These are phyloP conservation scores for Drosophila helvetica DNA, from an alignment of 2,888 invertebrate species.

Conservation along the genomic window DNA sequence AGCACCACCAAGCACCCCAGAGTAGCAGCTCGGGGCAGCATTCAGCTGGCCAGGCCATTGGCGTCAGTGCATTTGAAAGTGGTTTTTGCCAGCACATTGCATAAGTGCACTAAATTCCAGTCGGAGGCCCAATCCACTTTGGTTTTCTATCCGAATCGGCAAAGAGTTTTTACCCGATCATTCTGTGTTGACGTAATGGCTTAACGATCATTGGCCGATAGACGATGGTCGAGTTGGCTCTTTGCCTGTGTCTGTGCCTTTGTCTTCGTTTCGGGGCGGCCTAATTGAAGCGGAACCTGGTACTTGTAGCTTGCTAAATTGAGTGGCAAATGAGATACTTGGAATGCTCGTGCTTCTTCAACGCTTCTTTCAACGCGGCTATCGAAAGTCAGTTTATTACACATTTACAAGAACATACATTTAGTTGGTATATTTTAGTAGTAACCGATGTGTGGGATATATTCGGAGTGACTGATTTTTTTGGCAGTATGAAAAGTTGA, in stretches of 20 bases:
- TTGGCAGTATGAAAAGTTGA: conserved; percentile 71
- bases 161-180: conserved; percentile 62
- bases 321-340: conserved; percentile 45
- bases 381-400: conserved; percentile 46
- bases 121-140: conserved; percentile 45
- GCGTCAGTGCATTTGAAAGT: conserved; percentile 75
- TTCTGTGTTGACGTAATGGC: conserved; percentile 76
- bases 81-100: conserved; percentile 74
- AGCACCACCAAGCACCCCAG: conserved; percentile 13
- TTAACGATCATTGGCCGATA: conserved; percentile 56
- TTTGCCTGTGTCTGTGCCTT: conserved; percentile 19
- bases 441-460: conserved; percentile 46
- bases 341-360: conserved; percentile 23
- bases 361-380: conserved; percentile 31
- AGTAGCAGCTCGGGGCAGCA: conserved; percentile 28
- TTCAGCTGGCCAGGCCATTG: conserved; percentile 35
- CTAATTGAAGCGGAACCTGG: conserved; percentile 73
- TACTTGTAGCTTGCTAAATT: conserved; percentile 27
- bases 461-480: conserved; percentile 73
- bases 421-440: conserved; percentile 39
- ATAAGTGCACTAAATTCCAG: conserved; percentile 75
- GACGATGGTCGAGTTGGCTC: conserved; percentile 29
- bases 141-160: conserved; percentile 68
- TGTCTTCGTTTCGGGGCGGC: conserved; percentile 31
- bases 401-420: conserved; percentile 42